A percentile compares a stretch with the other conserved stretches of the same genome.
phyloP scores from a whole-genome alignment of 2,888 invertebrate species.

The Litoditis marina region DNA sequence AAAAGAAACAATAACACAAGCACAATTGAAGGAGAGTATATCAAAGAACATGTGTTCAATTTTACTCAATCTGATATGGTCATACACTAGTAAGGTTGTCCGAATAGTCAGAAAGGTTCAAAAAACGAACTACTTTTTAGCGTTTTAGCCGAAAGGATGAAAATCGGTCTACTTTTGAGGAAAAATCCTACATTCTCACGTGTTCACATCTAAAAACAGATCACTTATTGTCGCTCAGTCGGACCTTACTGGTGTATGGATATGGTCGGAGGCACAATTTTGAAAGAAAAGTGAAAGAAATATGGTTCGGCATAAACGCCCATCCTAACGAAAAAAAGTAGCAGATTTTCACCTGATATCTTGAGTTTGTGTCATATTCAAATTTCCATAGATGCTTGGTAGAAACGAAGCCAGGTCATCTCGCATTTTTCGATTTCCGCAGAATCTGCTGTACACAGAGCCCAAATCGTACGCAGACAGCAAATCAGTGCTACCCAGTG shows the following conservation, averaged over 20 bases:
- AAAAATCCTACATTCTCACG: no score
- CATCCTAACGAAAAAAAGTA: background rate
- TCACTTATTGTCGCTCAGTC: no score
- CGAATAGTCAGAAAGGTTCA: no score
- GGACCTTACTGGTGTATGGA: no score
- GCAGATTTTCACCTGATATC: conserved; percentile 29
- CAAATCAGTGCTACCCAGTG: conserved; percentile 44
- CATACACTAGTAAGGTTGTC: no score
- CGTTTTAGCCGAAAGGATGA: no score
- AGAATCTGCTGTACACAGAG: conserved; percentile 25
- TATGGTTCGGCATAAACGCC: background rate
- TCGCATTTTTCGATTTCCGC: conserved; percentile 23
- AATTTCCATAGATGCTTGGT: conserved; percentile 48
- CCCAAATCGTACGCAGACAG: conserved; percentile 37
- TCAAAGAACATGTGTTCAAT: no score
- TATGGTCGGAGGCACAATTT: background rate
- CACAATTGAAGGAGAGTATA: no score
- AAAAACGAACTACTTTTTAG: no score
- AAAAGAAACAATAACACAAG: background rate
- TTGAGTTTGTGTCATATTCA: conserved; percentile 31
- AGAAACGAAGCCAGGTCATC: conserved; percentile 46
- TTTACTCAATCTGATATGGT: background rate
- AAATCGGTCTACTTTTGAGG: no score
- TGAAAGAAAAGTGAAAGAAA: background rate
- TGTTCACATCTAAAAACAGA: no score